These are phyloP conservation scores for Pseudotriccus pelzelni DNA, from an alignment of 2,797 vertebrate genomes.

Conservation along the genomic window DNA sequence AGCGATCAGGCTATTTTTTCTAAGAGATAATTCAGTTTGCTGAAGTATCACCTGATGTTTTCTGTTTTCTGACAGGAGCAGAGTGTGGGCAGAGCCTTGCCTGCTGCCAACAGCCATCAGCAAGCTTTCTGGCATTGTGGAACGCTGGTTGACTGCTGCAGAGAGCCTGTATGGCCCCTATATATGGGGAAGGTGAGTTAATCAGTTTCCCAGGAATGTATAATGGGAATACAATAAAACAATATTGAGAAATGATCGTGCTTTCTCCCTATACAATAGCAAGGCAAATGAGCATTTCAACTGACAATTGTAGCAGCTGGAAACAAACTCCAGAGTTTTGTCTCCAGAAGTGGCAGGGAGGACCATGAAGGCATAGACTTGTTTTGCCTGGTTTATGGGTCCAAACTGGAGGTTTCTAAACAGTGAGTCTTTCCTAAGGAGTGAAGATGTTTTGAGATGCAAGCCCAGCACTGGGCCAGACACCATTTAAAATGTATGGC, in stretches of 20 bases:
- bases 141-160: slow-evolving; percentile 89
- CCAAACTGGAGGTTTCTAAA: neutral
- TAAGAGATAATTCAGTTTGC: slow-evolving; percentile 42
- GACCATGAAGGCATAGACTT: neutral
- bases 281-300: neutral
- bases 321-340: neutral
- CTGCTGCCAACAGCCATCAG: slow-evolving; percentile 88
- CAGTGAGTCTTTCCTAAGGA: neutral
- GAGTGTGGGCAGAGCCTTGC: slow-evolving; percentile 96
- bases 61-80: slow-evolving; percentile 81
- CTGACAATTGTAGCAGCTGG: neutral
- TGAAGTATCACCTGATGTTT: slow-evolving; percentile 42
- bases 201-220: neutral
- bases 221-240: neutral
- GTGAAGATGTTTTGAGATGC: neutral
- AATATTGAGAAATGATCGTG: neutral
- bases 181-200: slow-evolving; percentile 91
- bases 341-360: neutral
- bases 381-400: neutral
- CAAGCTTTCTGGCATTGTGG: slow-evolving; percentile 91
- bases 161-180: slow-evolving; percentile 92
- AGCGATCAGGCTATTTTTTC: neutral
- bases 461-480: neutral
- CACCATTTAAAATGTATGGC: neutral
- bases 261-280: neutral